phyloP scores from a whole-genome alignment of 2,888 invertebrate species.

The Atrina japonica region DNA sequence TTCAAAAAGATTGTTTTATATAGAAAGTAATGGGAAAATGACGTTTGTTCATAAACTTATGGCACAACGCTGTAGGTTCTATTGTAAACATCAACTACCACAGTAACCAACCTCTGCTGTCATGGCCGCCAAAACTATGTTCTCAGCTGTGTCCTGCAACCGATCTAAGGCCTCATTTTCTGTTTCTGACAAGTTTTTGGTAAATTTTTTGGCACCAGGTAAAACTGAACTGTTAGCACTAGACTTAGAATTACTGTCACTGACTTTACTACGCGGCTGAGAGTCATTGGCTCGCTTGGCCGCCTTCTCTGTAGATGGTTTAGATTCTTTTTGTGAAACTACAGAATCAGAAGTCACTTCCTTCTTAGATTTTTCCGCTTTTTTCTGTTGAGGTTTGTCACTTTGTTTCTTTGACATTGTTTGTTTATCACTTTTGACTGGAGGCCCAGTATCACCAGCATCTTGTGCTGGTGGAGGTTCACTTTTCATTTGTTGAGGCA shows the following conservation, averaged over 20 bases:
- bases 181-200: constrained; percentile 44
- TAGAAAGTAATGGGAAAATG: too few relatives aligned
- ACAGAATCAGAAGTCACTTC: constrained; percentile 13
- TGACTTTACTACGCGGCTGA: too few relatives aligned
- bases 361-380: constrained; percentile 7
- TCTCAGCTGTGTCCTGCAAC: constrained; percentile 84
- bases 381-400: constrained; percentile 22
- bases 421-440: not conserved
- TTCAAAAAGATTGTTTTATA: too few relatives aligned
- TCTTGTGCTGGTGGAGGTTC: too few relatives aligned
- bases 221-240: not conserved
- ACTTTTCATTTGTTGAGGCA: constrained; percentile 22
- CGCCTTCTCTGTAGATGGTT: constrained; percentile 23
- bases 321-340: constrained; percentile 27
- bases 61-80: too few relatives aligned
- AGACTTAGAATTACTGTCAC: not conserved
- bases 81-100: too few relatives aligned
- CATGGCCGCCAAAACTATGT: constrained; percentile 86
- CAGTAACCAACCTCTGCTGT: constrained; percentile 85
- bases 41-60: too few relatives aligned
- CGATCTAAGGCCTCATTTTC: constrained; percentile 64
- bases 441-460: too few relatives aligned
- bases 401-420: constrained; percentile 21
- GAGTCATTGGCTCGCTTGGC: not conserved
- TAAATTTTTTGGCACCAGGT: constrained; percentile 14